Percentiles rank a stretch among this genome's conserved stretches.
These are phyloP conservation scores for Zygothrica quintamaculata DNA, from an alignment of 2,888 invertebrate genomes.

Conservation along the genomic window DNA sequence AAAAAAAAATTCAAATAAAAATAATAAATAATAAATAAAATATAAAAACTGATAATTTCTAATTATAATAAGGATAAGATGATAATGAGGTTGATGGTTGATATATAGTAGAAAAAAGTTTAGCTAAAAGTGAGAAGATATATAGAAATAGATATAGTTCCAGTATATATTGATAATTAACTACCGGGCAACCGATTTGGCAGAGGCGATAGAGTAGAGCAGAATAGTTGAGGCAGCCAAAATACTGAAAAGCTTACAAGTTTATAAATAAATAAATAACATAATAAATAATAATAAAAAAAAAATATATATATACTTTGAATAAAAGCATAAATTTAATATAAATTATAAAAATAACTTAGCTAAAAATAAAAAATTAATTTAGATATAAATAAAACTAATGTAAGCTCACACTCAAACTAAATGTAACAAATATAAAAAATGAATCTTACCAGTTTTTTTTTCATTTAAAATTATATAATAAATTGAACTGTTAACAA, in stretches of 20 bases:
- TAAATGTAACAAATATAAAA: constrained; percentile 14
- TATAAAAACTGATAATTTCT: constrained; percentile 18
- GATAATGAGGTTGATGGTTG: constrained; percentile 25
- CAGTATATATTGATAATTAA: constrained; percentile 13
- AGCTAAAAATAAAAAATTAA: constrained; percentile 16
- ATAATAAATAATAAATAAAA: constrained; percentile 13
- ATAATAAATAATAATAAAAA: constrained; percentile 5
- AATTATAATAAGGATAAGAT: no score
- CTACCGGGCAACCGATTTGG: constrained; percentile 50
- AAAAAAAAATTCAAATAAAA: constrained; percentile 2
- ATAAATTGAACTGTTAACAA: no score
- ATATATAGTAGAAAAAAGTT: constrained; percentile 6
- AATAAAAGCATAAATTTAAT: no score
- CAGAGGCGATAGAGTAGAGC: constrained; percentile 54
- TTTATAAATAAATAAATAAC: constrained; percentile 23
- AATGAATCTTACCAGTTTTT: constrained; percentile 43
- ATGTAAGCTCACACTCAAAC: constrained; percentile 6
- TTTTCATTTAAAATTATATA: no score
- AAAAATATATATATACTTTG: constrained; percentile 9
- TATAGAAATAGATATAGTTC: constrained; percentile 15
- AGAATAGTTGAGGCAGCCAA: constrained; percentile 16
- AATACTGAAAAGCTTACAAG: constrained; percentile 48
- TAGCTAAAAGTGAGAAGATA: constrained; percentile 36
- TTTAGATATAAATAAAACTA: constrained; percentile 7
- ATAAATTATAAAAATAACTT: constrained; percentile 22